Evolutionary conservation across 2,113 vertebrate genomes (phyloP), one percentile per base, ranked within the genome.

Genomic region (Mus spicilegus): DNA sequence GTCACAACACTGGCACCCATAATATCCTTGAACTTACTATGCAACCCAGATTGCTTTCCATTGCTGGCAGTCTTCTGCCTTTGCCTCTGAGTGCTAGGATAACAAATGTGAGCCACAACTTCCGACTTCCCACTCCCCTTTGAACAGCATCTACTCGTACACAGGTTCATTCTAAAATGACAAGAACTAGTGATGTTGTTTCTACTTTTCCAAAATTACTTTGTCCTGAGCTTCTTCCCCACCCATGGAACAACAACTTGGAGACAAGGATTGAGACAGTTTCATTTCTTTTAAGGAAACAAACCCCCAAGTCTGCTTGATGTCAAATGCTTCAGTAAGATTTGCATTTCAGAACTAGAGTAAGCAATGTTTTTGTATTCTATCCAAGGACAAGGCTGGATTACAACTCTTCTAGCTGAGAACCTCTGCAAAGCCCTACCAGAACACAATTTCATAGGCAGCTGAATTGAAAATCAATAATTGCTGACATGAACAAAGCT

Each of bases 401-500:
- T 93, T 97, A 95, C 42, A 96, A 88, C 9, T 97, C 86, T 87
- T 33, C 22, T 95, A 90, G 87, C 85, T 94, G 97, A 96, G 94
- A 97, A 97, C 94, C 78, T 94, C 94, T 95, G 78, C 46, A 89
- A 95, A 95, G 30, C 39, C 93, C 84, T 24, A 73, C n/a, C 96
- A 91, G 90, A 94, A 98, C 81, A 78, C 70, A 96, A 87, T 97
- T 97, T 97, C 97, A 97, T 58, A 97, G 95, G 85, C 86, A 97
- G 81, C 7, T 90, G 88, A 97, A 97, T 96, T 96, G 28, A 98
- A 96, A 97, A 97, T 26, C 90, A 36, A 3, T 94, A 97, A 95
- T 95, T 97, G 77, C 24, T 92, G 93, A 98, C 95, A 95, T 19
- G 87, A 94, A 92, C 93, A 84, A 97, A 90, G 49, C 28, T 95